A percentile compares a stretch with the other conserved stretches of the same genome.
Evolutionary conservation across 2,113 vertebrate species (phyloP).

Genomic region (Festucalex cinctus): DNA sequence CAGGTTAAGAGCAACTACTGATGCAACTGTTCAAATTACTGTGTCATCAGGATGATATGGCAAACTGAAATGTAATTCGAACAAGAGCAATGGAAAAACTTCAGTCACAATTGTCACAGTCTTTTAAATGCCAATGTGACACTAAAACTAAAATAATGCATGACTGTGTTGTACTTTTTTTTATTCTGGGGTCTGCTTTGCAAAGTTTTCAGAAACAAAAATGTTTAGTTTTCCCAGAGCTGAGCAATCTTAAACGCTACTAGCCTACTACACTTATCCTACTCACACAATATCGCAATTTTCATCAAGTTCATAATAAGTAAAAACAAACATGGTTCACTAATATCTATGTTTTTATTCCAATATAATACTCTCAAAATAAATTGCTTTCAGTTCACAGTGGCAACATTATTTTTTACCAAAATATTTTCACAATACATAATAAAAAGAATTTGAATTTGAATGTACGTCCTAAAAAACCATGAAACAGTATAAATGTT

Average conservation of each 20-base stretch:
- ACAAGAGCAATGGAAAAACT: background rate
- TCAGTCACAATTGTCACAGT: background rate
- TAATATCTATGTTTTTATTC: constrained; percentile 59
- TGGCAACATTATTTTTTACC: constrained; percentile 8
- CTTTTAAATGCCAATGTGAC: background rate
- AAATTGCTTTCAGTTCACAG: constrained; percentile 20
- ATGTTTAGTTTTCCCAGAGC: too few relatives aligned
- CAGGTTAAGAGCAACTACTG: constrained; percentile 47
- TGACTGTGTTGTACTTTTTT: too few relatives aligned
- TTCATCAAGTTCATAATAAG: background rate
- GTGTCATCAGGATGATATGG: background rate
- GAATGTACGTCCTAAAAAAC: constrained; percentile 3
- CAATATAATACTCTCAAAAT: constrained; percentile 46
- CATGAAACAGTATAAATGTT: constrained; percentile 4
- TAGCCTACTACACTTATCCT: too few relatives aligned
- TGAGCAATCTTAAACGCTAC: background rate
- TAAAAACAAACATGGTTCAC: background rate
- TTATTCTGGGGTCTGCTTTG: too few relatives aligned
- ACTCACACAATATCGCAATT: background rate
- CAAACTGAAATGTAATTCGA: background rate
- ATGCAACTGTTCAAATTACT: background rate
- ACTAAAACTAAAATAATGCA: too few relatives aligned
- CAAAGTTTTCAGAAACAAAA: too few relatives aligned
- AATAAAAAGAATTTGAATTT: constrained; percentile 29
- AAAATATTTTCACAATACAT: constrained; percentile 50